Base-by-base conservation (phyloP, 2,797 vertebrate genomes). In the Zalophus californianus region DNA sequence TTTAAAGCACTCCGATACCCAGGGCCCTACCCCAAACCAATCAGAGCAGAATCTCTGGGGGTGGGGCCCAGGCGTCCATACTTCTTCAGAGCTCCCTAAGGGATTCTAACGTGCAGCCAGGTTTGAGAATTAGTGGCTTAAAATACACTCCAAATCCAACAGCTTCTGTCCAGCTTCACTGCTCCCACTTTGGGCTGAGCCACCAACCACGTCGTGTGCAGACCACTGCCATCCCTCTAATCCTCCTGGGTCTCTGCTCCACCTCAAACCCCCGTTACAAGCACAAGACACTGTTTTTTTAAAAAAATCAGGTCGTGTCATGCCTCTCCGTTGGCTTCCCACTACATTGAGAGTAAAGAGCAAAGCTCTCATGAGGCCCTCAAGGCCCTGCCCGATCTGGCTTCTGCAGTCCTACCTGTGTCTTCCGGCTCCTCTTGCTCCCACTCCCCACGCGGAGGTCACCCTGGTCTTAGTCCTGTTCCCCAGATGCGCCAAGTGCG, bases 61-160 rank as follows among this genome's bases (percentile, higher is more conserved):
- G 50, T 2, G 3, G 10, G 41, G 56, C 62, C 23, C 64, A 66
- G n/a, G 52, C 54, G 96, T 29, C 25, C 8, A 5, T n/a, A 72
- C 86, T 89, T 64, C 90, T 73, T n/a, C 50, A 72, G 85, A 86
- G 44, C 64, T 94, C 82, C 78, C 68, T 35, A 41, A 62, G 48
- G 60, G 82, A 64, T 29, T 97, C 82, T 35, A 62, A 32, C 9
- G 25, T 60, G 8, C 7, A 48, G 82, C 7, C 48, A 72, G 35
- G 58, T 21, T 58, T 86, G 73, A 91, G 78, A 78, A 91, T 10
- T 29, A 35, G 72, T 7, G 54, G 73, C 60, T 85, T 86, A 66
- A 86, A 70, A 93, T 5, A 60, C 1, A 54, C 13, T 54, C 21
- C 12, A 32, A 62, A 77, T 21, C 35, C 92, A 78, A 27, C 5